Evolutionary conservation across 2,797 vertebrate species (phyloP).

Genomic region (Melanotaenia nigrans): DNA sequence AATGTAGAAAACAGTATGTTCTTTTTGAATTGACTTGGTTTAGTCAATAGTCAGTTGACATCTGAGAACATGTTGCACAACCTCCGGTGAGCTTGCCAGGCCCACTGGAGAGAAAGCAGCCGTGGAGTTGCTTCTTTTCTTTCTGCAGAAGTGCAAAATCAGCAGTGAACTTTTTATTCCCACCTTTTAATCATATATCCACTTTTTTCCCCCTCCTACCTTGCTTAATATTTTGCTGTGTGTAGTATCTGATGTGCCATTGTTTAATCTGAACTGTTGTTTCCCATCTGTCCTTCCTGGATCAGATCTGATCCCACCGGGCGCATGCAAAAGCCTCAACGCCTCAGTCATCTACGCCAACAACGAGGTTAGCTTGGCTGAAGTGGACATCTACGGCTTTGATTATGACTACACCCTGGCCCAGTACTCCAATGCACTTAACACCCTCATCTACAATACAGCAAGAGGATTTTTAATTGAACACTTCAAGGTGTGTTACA

Average conservation of each 20-base stretch:
- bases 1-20: conserved; percentile 1
- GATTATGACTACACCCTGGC: conserved; percentile 91
- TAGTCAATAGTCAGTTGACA: conserved; percentile 12
- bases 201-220: not conserved
- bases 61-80: conserved; percentile 44
- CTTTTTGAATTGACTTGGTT: conserved; percentile 2
- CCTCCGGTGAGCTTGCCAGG: conserved; percentile 17
- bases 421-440: conserved; percentile 84
- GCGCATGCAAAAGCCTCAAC: conserved; percentile 85
- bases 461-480: conserved; percentile 84
- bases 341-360: conserved; percentile 87
- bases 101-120: conserved; percentile 20
- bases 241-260: not conserved
- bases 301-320: conserved; percentile 87
- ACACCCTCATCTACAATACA: conserved; percentile 86
- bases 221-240: not conserved
- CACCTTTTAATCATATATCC: not conserved
- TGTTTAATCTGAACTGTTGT: not conserved
- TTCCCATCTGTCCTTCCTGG: conserved; percentile 23
- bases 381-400: conserved; percentile 90
- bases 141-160: conserved; percentile 23
- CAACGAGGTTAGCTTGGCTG: conserved; percentile 85
- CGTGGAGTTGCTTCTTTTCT: conserved; percentile 7
- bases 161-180: conserved; percentile 11
- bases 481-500: conserved; percentile 84